Conservation (phyloP, 35 echinoderm and acorn worm genomes). For the Anneissia japonica region DNA sequence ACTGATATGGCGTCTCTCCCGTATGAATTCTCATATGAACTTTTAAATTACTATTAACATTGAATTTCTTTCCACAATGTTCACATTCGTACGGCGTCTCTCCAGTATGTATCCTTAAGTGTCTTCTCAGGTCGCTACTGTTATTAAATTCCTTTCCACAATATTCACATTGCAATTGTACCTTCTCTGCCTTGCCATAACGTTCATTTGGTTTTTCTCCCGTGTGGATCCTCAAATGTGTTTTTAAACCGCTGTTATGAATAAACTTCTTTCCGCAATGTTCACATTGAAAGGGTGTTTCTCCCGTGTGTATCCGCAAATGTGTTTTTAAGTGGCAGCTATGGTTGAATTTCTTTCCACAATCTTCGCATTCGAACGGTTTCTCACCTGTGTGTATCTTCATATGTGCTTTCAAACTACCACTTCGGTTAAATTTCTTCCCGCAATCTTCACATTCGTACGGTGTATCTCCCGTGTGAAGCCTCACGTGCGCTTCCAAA, state of each 20-base stretch:
- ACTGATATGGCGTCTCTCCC: neutral
- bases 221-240: neutral
- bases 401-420: neutral
- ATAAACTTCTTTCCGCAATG: conserved; percentile 3
- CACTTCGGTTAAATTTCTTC: neutral
- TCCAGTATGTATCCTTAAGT: neutral
- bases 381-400: conserved; percentile 1
- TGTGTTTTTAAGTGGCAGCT: neutral
- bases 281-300: conserved; percentile 12
- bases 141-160: neutral
- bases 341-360: conserved; percentile 12
- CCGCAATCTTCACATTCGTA: conserved; percentile 5
- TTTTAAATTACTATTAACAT: neutral
- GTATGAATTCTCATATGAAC: neutral
- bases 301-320: neutral
- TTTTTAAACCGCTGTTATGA: neutral
- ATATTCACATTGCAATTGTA: neutral
- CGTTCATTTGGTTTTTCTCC: neutral
- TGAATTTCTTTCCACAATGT: neutral
- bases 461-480: conserved; percentile 8
- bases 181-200: neutral
- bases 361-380: conserved; percentile 8
- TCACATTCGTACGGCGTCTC: neutral
- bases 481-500: neutral
- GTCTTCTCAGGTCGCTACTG: neutral